phyloP scores from a whole-genome alignment of 2,797 vertebrate species.

The Phrynocephalus guinanensis region DNA sequence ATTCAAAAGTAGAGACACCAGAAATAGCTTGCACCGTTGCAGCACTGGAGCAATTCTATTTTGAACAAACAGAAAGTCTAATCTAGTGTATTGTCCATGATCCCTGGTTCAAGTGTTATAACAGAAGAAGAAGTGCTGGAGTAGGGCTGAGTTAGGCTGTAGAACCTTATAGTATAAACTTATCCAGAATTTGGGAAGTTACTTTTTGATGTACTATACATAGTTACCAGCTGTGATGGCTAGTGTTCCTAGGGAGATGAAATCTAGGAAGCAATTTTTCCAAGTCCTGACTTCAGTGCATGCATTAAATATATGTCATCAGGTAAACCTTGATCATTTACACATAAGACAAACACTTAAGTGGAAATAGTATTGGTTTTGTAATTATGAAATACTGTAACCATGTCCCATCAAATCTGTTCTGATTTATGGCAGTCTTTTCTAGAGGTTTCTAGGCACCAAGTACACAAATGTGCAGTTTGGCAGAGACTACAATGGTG shows the following conservation, averaged over 20 bases:
- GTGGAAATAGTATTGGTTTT: background rate
- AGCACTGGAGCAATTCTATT: background rate
- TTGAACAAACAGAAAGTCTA: background rate
- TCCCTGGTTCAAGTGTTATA: background rate
- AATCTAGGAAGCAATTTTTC: too few species aligned
- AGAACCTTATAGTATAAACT: background rate
- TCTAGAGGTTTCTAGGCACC: too few species aligned
- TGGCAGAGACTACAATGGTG: too few species aligned
- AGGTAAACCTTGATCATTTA: background rate
- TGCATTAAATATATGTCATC: background rate
- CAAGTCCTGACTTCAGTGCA: too few species aligned
- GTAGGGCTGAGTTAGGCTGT: background rate
- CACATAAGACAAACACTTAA: background rate
- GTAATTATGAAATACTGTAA: too few species aligned
- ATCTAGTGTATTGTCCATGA: background rate
- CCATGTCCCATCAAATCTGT: too few species aligned
- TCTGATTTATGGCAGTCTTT: too few species aligned
- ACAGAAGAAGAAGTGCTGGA: fast-evolving
- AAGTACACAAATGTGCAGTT: too few species aligned
- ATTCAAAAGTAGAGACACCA: background rate
- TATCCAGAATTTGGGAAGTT: background rate
- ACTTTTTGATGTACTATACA: too few species aligned
- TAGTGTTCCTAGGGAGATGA: too few species aligned
- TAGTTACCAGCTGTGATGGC: too few species aligned
- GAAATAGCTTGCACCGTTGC: background rate